Conservation (phyloP, 2,797 vertebrate species). For the Hapalemur alaotrensis region DNA sequence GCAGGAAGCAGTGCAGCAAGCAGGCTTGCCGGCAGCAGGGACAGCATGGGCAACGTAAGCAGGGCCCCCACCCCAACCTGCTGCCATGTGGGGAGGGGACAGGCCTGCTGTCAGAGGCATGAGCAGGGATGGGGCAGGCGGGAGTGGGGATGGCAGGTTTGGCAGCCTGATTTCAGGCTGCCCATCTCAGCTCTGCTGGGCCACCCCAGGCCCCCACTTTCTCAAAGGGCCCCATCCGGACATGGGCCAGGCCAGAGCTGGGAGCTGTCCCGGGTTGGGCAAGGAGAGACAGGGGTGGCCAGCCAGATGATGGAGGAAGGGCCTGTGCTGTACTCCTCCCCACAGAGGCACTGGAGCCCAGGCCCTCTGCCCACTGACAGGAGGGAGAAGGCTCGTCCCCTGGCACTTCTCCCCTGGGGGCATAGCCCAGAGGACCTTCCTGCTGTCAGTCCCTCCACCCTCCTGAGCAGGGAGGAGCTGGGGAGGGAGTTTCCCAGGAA, state of each 20-base stretch:
- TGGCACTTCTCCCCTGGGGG: neutral
- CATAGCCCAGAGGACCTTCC: neutral
- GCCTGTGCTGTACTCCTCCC: neutral
- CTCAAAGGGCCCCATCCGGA: neutral
- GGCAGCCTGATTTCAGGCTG: neutral
- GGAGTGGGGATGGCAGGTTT: fast-evolving
- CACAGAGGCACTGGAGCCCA: neutral
- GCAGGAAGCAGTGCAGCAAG: constrained; percentile 4
- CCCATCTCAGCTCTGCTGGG: neutral
- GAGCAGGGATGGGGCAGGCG: fast-evolving
- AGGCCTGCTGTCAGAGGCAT: fast-evolving
- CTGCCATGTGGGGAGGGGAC: neutral
- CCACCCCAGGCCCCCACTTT: neutral
- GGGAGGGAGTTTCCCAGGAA: neutral
- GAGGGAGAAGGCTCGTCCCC: neutral
- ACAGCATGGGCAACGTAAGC: constrained; percentile 83
- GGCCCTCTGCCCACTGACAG: neutral
- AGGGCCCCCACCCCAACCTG: neutral
- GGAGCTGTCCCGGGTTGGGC: neutral
- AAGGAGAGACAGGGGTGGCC: neutral
- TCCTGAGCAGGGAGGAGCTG: neutral
- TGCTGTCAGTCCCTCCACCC: neutral
- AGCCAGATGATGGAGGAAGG: neutral
- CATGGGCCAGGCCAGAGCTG: neutral
- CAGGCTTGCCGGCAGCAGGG: constrained; percentile 18